Base-by-base conservation (phyloP, 2,113 vertebrate genomes). In the Hassar affinis region DNA sequence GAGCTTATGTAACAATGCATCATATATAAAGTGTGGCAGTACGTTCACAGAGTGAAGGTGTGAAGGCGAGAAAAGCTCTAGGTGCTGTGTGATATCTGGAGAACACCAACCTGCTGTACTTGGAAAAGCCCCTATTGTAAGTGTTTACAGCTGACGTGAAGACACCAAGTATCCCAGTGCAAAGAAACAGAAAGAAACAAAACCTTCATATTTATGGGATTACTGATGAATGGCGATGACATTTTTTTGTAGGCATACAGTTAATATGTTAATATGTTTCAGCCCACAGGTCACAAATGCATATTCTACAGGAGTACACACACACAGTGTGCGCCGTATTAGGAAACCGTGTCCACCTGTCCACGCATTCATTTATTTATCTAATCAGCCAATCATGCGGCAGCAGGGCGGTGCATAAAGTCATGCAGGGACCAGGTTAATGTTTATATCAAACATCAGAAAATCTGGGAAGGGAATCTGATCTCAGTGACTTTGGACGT, bases 51-150 rank as follows among this genome's bases (percentile, higher is more conserved):
- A 49, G 17, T n/a, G 6, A n/a, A 68, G 33, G 79, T 71, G 79
- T 18, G 79, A 52, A 17, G 79, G 64, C 1, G 47, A n/a, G 66
- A 81, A 38, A 59, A 81, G 66, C 80, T 72, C 49, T 33, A 80
- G 25, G 49, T 71, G 64, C 30, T 45, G 14, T 57, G 62, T 69
- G 62, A 69, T 56, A 42, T 47, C 79, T 27, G 79, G 27, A 25
- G 79, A 52, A 52, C 78, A 64, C 42, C 59, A 64, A 18, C 3
- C 57, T 51, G 47, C 27, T 14, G 61, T 52, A 52, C 45, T 52
- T 30, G 45, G 78, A 47, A 66, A 80, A 33, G 15, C 78, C 78
- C 45, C 27, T 18, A 25, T 18, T 69, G 49, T 54, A 18, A 69
- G 35, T 52, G n/a, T 47, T 62, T 62, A 49, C 22, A n/a, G 20